Evolutionary conservation across 23 tunicate species (phyloP).

Genomic region (Oikopleura vanhoeffeni): DNA sequence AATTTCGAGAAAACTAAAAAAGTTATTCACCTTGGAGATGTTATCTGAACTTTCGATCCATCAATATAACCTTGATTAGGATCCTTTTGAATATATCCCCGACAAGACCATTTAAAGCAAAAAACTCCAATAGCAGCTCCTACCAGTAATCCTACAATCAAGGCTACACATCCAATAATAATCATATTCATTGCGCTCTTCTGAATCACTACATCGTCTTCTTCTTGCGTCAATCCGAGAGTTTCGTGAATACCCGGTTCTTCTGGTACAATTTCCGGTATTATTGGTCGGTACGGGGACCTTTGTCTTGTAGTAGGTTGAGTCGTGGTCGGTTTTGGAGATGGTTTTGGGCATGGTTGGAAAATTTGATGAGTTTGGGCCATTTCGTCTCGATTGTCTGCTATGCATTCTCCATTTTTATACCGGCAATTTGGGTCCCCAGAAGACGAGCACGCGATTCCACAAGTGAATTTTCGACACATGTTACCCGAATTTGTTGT

Average conservation of each 20-base stretch:
- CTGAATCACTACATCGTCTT: background rate
- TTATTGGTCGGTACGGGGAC: background rate
- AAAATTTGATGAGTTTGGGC: background rate
- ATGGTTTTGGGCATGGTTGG: background rate
- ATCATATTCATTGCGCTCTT: background rate
- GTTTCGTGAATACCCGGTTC: background rate
- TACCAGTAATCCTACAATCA: background rate
- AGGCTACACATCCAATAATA: background rate
- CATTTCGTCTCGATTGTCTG: background rate
- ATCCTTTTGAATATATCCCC: background rate
- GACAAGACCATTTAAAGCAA: background rate
- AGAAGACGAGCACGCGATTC: background rate
- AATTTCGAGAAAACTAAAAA: no score
- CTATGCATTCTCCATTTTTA: background rate
- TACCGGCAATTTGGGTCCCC: background rate
- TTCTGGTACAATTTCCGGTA: background rate
- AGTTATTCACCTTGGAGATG: no score
- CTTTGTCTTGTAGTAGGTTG: background rate
- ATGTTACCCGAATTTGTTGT: background rate
- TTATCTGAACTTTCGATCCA: background rate
- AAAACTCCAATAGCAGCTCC: background rate
- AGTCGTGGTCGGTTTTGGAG: background rate
- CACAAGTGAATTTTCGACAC: background rate
- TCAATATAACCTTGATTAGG: background rate
- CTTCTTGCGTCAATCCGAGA: background rate